These are phyloP conservation scores for fruit fly (Drosophila melanogaster) DNA, from an alignment of 1,140 invertebrate genomes.

Conservation along the genomic window DNA sequence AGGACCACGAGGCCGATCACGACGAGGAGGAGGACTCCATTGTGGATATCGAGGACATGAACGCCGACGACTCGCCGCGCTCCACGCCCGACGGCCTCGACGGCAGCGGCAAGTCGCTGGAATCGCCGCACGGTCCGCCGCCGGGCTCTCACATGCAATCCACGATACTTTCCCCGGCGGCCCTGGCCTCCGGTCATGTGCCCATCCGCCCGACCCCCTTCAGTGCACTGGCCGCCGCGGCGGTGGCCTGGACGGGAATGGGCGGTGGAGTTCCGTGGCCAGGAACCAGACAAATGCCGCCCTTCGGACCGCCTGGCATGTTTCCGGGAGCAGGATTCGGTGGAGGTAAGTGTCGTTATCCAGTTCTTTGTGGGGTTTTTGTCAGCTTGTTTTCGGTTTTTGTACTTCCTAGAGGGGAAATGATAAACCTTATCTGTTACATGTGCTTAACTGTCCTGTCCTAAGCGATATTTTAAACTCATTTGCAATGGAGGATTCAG, in stretches of 20 bases:
- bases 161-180: slow-evolving; percentile 80
- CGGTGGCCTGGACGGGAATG: slow-evolving; percentile 87
- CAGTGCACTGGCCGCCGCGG: slow-evolving; percentile 88
- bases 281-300: slow-evolving; percentile 85
- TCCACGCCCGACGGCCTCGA: slow-evolving; percentile 82
- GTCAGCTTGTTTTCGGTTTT: neutral
- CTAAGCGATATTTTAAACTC: neutral
- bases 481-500: no score
- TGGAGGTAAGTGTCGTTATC: slow-evolving; percentile 70
- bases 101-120: slow-evolving; percentile 77
- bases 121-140: slow-evolving; percentile 54
- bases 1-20: slow-evolving; percentile 87
- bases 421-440: slow-evolving; percentile 38
- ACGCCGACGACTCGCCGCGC: slow-evolving; percentile 85
- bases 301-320: slow-evolving; percentile 81
- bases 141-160: slow-evolving; percentile 75
- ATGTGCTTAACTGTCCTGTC: slow-evolving; percentile 7
- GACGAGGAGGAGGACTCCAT: slow-evolving; percentile 88
- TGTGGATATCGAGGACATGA: slow-evolving; percentile 89
- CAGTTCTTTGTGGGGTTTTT: neutral
- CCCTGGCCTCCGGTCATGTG: slow-evolving; percentile 85
- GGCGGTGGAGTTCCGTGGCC: slow-evolving; percentile 88
- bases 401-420: slow-evolving; percentile 12
- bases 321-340: slow-evolving; percentile 84
- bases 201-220: slow-evolving; percentile 89